Evolutionary conservation across 1,140 invertebrate genomes (phyloP), one percentile per base, ranked within the genome.

Genomic region (Piezodorus guildinii): DNA sequence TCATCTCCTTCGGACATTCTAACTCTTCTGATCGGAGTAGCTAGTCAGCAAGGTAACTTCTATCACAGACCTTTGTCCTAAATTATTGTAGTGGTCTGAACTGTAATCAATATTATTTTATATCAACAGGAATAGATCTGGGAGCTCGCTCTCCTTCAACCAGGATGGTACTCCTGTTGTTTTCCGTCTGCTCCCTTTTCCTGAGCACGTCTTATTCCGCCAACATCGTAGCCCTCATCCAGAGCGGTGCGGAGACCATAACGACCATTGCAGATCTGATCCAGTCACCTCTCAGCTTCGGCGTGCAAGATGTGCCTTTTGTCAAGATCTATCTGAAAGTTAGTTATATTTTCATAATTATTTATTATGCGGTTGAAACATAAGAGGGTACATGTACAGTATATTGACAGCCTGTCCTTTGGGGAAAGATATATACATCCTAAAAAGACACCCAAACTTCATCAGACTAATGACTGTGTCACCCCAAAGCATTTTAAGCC

Each of bases 171-270:
- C 81, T 81, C 62, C 75, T 82, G 27, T 75, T 84, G 21, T 73
- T 83, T 14, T 80, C 82, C 2, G 75, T 85, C 21, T 69, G 77
- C 0, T 79, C 80, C 0, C 78, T 82, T 10, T 80, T 86, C 61
- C 58, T 85, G 0, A 85, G 84, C 74, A 78, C 82, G 70, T 87
- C 85, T 68, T 88, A 87, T 71, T 86, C 84, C 23, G 86, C 84
- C 0, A 84, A 79, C 65, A 83, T 89, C 62, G 85, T 88, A 1
- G 85, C 85, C 8, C 71, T 88, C n/a, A 72, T 88, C 19, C 79
- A 82, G 65, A 79, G 83, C 60, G 79, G 82, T 27, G 79, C 80
- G 0, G 80, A 77, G 62, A 81, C 78, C 9, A 85, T 88, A 5
- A 81, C 19, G 6, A 23, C 19, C 23, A 19, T 56, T 15, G 15